Evolutionary conservation across 2,797 vertebrate genomes (phyloP), one percentile per base, ranked within the genome.

Genomic region (Geotrypetes seraphini): DNA sequence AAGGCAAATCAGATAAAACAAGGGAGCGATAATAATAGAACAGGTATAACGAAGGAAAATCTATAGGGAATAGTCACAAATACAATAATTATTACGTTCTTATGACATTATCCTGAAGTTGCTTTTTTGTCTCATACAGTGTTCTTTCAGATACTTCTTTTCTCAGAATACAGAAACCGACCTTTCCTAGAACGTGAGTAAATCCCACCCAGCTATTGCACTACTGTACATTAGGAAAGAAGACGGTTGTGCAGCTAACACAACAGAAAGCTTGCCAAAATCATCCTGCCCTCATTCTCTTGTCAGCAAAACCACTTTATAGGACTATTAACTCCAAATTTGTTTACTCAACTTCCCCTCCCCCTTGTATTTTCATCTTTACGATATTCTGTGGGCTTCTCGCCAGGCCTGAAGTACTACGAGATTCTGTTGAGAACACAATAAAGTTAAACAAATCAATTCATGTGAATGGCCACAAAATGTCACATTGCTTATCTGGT

Each of bases 261-360:
- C 43, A 78, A 70, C 45, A 64, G 10, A 2, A 10, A 30, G 28
- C 33, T 39, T 68, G 68, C 66, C 73, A 79, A 71, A 45, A 61
- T 51, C 43, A 55, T 53, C 47, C 53, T 53, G 45, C 34, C 60
- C 47, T 48, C 43, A 54, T 69, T 63, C 49, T 72, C 38, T 36
- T 50, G 45, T 62, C 52, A 61, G 43, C 42, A 64, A 53, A 70
- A 43, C 16, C 17, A 25, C 54, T 64, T 58, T 46, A 41, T 22
- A 22, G 10, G 63, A 37, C 22, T 35, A 15, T 54, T 36, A 59
- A 43, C 26, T 50, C 19, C 25, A 11, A 18, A 39, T 39, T 59
- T 55, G 39, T 47, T 69, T 43, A 50, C 38, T 53, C 25, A 21
- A 42, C 40, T 43, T 31, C 31, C 21, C 32, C 18, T 16, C 15